These are phyloP conservation scores for Coelogynopora nodosa DNA, from an alignment of 2,888 invertebrate genomes.

Conservation along the genomic window DNA sequence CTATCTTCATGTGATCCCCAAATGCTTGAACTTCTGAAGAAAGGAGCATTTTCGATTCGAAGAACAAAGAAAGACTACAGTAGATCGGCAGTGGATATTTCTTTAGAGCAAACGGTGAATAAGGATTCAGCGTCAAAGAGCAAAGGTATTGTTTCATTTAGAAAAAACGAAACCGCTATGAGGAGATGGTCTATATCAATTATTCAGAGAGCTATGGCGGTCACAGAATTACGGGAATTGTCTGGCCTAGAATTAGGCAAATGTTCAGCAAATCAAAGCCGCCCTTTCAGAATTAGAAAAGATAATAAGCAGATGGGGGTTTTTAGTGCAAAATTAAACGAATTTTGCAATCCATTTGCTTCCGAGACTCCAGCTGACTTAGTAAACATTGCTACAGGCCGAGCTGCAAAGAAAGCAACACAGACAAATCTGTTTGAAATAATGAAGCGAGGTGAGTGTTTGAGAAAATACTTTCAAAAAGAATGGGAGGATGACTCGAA, in stretches of 20 bases:
- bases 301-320: conserved; percentile 41
- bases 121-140: conserved; percentile 44
- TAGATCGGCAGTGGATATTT: conserved; percentile 45
- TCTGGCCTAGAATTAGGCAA: conserved; percentile 40
- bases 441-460: conserved; percentile 14
- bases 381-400: conserved; percentile 44
- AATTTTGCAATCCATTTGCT: conserved; percentile 40
- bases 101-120: conserved; percentile 45
- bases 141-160: conserved; percentile 42
- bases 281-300: conserved; percentile 35
- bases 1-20: conserved; percentile 8
- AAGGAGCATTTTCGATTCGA: conserved; percentile 47
- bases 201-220: conserved; percentile 44
- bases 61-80: conserved; percentile 42
- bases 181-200: conserved; percentile 43
- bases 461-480: conserved; percentile 34
- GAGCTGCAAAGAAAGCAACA: conserved; percentile 37
- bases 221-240: conserved; percentile 39
- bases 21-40: conserved; percentile 38
- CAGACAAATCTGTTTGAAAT: conserved; percentile 38
- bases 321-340: conserved; percentile 33
- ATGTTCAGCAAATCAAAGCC: conserved; percentile 39
- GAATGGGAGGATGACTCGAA: conserved; percentile 35
- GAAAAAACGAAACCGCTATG: conserved; percentile 45
- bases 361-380: background rate